Evolutionary conservation across 2,797 vertebrate species (phyloP).

Genomic region (Ambastaia sidthimunki): DNA sequence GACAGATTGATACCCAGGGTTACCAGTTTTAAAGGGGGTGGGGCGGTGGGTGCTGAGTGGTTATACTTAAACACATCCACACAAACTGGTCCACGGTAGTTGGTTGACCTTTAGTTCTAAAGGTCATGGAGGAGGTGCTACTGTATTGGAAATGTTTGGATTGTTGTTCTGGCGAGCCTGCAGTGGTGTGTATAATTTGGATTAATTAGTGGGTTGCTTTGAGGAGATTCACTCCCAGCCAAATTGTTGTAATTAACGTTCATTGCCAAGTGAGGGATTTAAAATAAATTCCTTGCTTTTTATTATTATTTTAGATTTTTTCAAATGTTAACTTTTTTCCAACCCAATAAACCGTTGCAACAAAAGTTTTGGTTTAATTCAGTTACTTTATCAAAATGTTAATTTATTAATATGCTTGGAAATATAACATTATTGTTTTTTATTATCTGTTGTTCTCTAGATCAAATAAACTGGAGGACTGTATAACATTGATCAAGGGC

Average conservation of each 20-base stretch:
- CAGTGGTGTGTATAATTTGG: slow-evolving; percentile 33
- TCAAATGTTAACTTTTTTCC: background rate
- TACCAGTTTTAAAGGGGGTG: slow-evolving; percentile 62
- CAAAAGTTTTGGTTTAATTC: too few relatives aligned
- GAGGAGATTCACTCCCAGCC: background rate
- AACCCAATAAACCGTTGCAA: too few relatives aligned
- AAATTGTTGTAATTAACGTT: slow-evolving; percentile 37
- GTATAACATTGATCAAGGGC: slow-evolving; percentile 88
- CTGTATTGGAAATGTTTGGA: background rate
- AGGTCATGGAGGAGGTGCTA: slow-evolving; percentile 40
- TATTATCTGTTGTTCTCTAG: slow-evolving; percentile 67
- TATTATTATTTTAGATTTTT: background rate
- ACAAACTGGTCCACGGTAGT: slow-evolving; percentile 33
- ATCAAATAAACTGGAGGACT: slow-evolving; percentile 88
- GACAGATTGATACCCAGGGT: slow-evolving; percentile 74
- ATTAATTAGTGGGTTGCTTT: slow-evolving; percentile 27
- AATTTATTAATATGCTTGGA: too few relatives aligned
- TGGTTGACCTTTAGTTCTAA: slow-evolving; percentile 21
- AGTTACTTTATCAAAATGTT: too few relatives aligned
- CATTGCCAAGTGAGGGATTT: background rate
- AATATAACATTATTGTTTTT: background rate
- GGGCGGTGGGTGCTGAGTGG: background rate
- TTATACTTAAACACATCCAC: slow-evolving; percentile 50
- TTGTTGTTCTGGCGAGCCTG: slow-evolving; percentile 1
- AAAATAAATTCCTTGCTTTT: background rate